Evolutionary conservation across 1,140 invertebrate species (phyloP), one percentile per base, ranked within the genome.

Genomic region (Thrips palmi): DNA sequence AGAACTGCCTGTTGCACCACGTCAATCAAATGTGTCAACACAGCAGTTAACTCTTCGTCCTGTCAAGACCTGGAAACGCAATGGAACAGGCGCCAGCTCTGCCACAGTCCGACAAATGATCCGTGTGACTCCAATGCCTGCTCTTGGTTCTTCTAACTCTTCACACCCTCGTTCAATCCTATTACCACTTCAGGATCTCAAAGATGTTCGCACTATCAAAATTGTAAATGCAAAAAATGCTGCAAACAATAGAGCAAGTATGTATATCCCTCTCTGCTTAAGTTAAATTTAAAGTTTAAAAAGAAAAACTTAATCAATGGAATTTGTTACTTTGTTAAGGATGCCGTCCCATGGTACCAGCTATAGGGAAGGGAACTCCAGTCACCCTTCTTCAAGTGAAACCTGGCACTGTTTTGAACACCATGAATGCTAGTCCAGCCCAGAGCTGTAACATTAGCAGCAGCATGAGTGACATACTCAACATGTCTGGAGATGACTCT

Each of bases 131-230:
- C 43, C 46, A 4, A 10, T 45, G n/a, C 37, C n/a, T n/a, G n/a
- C n/a, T n/a, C n/a, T n/a, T n/a, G n/a, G n/a, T n/a, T n/a, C n/a
- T n/a, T n/a, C n/a, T n/a, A n/a, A 43, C 24, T 38, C 44, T 14
- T 42, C 33, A 24, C 70, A 73, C 49, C 67, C 68, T 2, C 58
- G 72, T 2, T 75, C 73, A 0, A 70, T 79, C 34, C 54, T 79
- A 1, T 52, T 77, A 25, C 75, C 74, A 0, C 65, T 77, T 2
- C 71, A 63, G n/a, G 67, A 70, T 24, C 64, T 70, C 58, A 75
- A 74, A 49, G 70, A 75, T 47, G 58, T 75, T 7, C 65, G 67
- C 35, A 69, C 70, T 0, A 73, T 77, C 31, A 77, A 77, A 54
- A 76, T 78, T n/a, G 68, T 79, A 24, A 75, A 74, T 42, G 64